These are phyloP conservation scores for Oryctes rhinoceros DNA, from an alignment of 1,140 invertebrate species.

Conservation along the genomic window DNA sequence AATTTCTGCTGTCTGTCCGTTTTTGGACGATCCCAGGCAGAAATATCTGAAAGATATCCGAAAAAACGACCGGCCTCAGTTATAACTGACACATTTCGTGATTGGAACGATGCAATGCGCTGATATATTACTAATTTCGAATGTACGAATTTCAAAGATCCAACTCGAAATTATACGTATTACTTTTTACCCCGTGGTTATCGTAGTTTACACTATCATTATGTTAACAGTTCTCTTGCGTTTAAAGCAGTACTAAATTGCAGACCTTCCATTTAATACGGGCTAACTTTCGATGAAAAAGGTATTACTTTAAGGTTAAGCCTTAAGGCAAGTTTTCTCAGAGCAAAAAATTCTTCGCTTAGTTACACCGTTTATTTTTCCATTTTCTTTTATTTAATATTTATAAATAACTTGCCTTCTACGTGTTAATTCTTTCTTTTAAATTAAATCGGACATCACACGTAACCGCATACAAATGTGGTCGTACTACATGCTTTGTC, in stretches of 20 bases:
- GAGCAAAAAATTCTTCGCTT: too few relatives aligned
- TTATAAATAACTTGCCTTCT: too few relatives aligned
- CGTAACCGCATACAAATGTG: too few relatives aligned
- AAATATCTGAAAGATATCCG: slow-evolving; percentile 23
- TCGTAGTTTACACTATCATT: slow-evolving; percentile 30
- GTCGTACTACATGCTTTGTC: too few relatives aligned
- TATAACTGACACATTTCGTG: slow-evolving; percentile 30
- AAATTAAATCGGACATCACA: too few relatives aligned
- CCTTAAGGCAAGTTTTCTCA: neutral
- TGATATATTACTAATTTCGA: slow-evolving; percentile 31
- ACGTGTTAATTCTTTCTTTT: too few relatives aligned
- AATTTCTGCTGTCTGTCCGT: slow-evolving; percentile 30
- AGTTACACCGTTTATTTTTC: too few relatives aligned
- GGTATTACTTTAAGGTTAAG: neutral
- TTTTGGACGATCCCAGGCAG: slow-evolving; percentile 22
- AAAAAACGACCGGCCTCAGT: slow-evolving; percentile 3
- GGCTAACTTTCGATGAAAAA: neutral
- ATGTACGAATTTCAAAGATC: slow-evolving; percentile 21
- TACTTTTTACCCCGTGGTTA: slow-evolving; percentile 28
- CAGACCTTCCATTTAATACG: neutral
- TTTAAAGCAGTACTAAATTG: slow-evolving; percentile 32
- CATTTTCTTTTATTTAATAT: too few relatives aligned
- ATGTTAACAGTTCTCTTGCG: slow-evolving; percentile 25
- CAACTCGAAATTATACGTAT: slow-evolving; percentile 20
- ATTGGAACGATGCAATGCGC: slow-evolving; percentile 17